phyloP scores from a whole-genome alignment of 35 echinoderm and acorn worm species.

The Lytechinus pictus region DNA sequence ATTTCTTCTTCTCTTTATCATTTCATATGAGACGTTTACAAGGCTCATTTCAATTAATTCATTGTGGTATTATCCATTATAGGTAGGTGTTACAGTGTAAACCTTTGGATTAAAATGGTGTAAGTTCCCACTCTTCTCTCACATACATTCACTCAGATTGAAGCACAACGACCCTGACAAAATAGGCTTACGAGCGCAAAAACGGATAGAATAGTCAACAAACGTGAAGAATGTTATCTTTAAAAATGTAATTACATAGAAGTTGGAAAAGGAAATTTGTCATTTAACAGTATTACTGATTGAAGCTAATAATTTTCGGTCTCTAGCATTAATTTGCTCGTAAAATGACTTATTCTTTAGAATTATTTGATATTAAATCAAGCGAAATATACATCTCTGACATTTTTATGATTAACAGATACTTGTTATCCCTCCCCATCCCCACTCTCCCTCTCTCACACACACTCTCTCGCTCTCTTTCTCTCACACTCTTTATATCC shows the following conservation, averaged over 20 bases:
- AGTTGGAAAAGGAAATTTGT: neutral
- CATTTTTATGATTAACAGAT: neutral
- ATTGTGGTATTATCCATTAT: neutral
- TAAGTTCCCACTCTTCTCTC: neutral
- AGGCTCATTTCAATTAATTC: slow-evolving; percentile 18
- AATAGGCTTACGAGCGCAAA: neutral
- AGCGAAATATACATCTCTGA: neutral
- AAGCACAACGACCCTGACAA: neutral
- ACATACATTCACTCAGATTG: neutral
- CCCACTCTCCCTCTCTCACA: too few species aligned
- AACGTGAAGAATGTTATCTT: neutral
- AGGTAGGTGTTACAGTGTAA: neutral
- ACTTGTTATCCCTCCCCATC: neutral
- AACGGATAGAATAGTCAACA: neutral
- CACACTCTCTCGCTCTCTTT: neutral
- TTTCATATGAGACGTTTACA: slow-evolving; percentile 6
- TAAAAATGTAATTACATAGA: neutral
- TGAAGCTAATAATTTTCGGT: neutral
- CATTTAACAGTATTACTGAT: neutral
- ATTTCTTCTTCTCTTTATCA: neutral
- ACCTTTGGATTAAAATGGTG: slow-evolving; percentile 2
- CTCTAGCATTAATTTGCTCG: neutral
- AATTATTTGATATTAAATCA: neutral
- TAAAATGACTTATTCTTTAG: too few species aligned
- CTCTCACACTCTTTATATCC: neutral